These are phyloP conservation scores for Malachius bipustulatus DNA, from an alignment of 2,888 invertebrate species.

Conservation along the genomic window DNA sequence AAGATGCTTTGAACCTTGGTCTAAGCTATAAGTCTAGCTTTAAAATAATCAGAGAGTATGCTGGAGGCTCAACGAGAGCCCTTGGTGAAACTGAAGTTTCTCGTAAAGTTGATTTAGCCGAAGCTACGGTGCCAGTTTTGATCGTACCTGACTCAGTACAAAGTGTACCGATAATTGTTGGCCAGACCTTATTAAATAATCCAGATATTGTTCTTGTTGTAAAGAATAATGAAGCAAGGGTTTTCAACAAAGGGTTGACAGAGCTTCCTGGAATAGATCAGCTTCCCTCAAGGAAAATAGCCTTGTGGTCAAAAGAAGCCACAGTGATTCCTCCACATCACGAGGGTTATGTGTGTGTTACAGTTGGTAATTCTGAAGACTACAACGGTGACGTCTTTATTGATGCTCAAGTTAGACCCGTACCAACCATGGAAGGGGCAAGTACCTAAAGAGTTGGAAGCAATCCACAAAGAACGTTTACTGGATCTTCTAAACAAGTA, in stretches of 20 bases:
- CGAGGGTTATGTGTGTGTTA: constrained; percentile 3
- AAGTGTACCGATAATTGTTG: no score
- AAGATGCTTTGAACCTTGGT: no score
- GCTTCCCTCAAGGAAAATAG: constrained; percentile 8
- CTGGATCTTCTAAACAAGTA: constrained; percentile 7
- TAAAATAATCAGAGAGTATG: no score
- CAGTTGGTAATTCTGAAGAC: constrained; percentile 4
- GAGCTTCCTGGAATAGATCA: neutral
- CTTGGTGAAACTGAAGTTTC: no score
- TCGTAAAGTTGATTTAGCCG: no score
- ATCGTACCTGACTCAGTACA: no score
- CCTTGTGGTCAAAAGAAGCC: constrained; percentile 10
- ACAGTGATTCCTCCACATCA: constrained; percentile 9
- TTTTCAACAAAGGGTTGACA: neutral
- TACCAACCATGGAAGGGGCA: neutral
- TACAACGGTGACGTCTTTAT: constrained; percentile 2
- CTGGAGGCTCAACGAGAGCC: no score
- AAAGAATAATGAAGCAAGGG: neutral
- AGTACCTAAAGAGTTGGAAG: neutral
- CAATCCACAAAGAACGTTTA: neutral
- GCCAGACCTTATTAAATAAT: constrained; percentile 11
- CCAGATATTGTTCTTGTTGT: constrained; percentile 6
- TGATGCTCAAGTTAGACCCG: neutral
- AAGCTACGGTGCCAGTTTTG: no score
- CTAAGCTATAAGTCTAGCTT: no score